These are phyloP conservation scores for Radopholus similis DNA, from an alignment of 1,140 invertebrate species.

Conservation along the genomic window DNA sequence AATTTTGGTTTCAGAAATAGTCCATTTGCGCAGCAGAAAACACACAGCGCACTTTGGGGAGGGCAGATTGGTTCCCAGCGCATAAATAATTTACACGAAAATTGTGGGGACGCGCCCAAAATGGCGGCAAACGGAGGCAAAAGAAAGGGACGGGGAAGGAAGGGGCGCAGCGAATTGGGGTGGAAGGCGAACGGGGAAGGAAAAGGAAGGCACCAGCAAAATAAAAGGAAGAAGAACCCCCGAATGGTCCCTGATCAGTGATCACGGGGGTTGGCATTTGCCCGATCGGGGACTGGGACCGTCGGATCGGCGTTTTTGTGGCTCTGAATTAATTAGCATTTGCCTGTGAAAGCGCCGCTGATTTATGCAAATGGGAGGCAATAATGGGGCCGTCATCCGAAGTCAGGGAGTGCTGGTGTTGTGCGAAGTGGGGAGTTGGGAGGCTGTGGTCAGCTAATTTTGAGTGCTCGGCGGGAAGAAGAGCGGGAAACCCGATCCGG, in stretches of 20 bases:
- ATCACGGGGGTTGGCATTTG: not conserved
- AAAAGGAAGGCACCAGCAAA: not conserved
- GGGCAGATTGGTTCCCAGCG: not conserved
- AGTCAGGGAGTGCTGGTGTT: too few species aligned
- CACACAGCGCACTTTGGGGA: not conserved
- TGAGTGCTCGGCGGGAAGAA: not conserved
- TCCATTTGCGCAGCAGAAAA: not conserved
- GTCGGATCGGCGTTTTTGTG: not conserved
- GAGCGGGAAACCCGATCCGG: not conserved
- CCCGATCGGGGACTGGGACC: not conserved
- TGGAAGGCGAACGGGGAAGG: not conserved
- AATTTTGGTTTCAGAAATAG: not conserved
- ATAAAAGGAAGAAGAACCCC: not conserved
- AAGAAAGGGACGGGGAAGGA: not conserved
- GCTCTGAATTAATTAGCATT: not conserved
- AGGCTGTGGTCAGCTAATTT: constrained; percentile 9
- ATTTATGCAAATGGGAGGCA: constrained; percentile 4
- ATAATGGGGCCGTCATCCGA: not conserved
- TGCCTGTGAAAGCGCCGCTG: not conserved
- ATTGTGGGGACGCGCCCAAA: not conserved
- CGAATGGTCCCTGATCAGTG: not conserved
- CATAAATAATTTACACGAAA: constrained; percentile 6
- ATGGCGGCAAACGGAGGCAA: not conserved
- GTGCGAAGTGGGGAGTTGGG: too few species aligned
- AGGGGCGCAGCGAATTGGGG: not conserved